Conservation (phyloP, 2,797 vertebrate genomes). For the Otus scops region DNA sequence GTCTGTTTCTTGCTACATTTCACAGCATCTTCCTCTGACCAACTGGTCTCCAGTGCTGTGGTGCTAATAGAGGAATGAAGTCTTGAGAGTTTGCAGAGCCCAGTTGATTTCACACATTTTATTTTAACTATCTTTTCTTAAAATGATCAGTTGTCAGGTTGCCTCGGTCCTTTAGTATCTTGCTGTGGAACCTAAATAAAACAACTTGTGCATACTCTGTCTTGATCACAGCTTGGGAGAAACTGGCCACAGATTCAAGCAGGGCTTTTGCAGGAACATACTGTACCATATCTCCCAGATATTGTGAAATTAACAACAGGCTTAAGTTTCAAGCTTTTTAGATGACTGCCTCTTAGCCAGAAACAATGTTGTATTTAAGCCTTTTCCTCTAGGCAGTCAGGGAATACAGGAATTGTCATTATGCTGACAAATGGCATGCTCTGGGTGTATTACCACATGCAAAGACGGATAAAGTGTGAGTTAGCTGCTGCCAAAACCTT, state of each 20-base stretch:
- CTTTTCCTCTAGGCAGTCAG: constrained; percentile 64
- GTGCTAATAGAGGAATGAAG: not conserved
- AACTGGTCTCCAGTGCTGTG: not conserved
- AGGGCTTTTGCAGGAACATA: constrained; percentile 57
- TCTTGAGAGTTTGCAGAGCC: not conserved
- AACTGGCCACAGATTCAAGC: constrained; percentile 3
- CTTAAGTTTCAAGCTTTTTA: constrained; percentile 61
- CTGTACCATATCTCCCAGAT: constrained; percentile 51
- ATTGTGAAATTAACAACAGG: constrained; percentile 69
- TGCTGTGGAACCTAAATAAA: not conserved
- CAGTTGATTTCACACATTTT: not conserved
- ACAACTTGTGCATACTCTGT: not conserved
- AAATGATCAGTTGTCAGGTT: not conserved
- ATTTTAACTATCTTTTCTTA: not conserved
- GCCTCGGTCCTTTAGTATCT: not conserved
- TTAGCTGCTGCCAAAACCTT: constrained; percentile 38
- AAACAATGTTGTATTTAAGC: constrained; percentile 65
- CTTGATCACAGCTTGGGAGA: not conserved
- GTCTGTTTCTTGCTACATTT: not conserved
- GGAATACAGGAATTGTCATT: constrained; percentile 61
- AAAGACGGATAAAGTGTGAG: constrained; percentile 2
- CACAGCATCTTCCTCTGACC: not conserved
- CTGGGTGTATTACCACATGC: constrained; percentile 28
- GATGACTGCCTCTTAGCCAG: constrained; percentile 47
- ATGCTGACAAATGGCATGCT: constrained; percentile 40